Evolutionary conservation across 2,113 vertebrate genomes (phyloP), one percentile per base, ranked within the genome.

Genomic region (Megatriorchis doriae): DNA sequence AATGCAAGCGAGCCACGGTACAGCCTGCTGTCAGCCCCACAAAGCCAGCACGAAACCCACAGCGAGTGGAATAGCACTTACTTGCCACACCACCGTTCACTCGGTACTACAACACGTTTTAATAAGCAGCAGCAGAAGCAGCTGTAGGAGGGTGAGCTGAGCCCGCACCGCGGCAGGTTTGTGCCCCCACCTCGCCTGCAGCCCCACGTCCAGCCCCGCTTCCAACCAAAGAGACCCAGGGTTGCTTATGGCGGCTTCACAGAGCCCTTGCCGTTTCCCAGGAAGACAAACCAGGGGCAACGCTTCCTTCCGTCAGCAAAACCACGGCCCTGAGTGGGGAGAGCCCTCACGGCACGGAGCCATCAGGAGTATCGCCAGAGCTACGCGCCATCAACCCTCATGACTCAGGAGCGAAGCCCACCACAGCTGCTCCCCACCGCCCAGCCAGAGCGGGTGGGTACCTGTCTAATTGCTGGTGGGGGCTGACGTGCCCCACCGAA

Each of bases 1-100:
- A 6, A 9, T 2, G 22, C 43, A 21, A 17, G 7, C 2, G 2
- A n/a, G 36, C 66, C 9, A 0, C 1, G 2, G 65, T 10, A 3
- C 53, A 34, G 43, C 16, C 53, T 21, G 53, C n/a, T 26, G 31
- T 6, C 63, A 81, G 62, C 53, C 43, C 42, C 42, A 8, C 13
- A 3, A 23, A 25, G 50, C 32, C 13, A 1, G 48, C 27, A 26
- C 5, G 26, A 34, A n/a, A 16, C 36, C 17, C 36, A 27, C 29
- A 9, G 50, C 34, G 3, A 25, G 50, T 20, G 42, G 34, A 18
- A 55, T 3, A 43, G 78, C 11, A 3, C 38, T 53, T 17, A 12
- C 32, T 10, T 29, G 14, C 48, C 62, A 34, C 50, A 18, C 40
- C 32, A 5, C 48, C 6, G 14, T 4, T 43, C 42, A 3, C n/a